These are phyloP conservation scores for Plestiodon gilberti DNA, from an alignment of 2,113 vertebrate species.

Conservation along the genomic window DNA sequence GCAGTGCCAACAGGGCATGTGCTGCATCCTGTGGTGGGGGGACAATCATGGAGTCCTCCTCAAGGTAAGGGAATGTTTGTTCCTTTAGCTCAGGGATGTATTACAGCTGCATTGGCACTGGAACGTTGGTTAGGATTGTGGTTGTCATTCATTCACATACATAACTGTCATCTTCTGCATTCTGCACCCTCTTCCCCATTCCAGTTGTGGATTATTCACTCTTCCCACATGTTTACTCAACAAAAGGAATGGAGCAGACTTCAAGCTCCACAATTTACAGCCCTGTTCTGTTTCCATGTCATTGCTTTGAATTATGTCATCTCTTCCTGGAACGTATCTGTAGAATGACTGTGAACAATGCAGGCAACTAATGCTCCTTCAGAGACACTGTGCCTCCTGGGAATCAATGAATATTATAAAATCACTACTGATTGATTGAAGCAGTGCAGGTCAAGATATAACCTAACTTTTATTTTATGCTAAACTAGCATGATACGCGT, in stretches of 20 bases:
- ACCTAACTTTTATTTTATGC: neutral
- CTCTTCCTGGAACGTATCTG: conserved; percentile 22
- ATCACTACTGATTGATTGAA: neutral
- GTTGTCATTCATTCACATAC: neutral
- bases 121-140: too few relatives aligned
- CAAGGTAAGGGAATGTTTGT: too few relatives aligned
- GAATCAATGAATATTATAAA: conserved; percentile 27
- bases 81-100: too few relatives aligned
- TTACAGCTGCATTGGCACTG: too few relatives aligned
- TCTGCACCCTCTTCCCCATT: neutral
- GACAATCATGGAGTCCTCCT: too few relatives aligned
- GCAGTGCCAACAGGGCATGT: too few relatives aligned
- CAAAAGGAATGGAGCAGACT: neutral
- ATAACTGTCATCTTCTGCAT: neutral
- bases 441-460: neutral
- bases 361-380: conserved; percentile 1
- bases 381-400: neutral
- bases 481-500: too few relatives aligned
- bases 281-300: neutral
- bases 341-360: conserved; percentile 15
- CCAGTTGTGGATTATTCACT: neutral
- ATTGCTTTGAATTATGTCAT: conserved; percentile 40
- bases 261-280: conserved; percentile 19
- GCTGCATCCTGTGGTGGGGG: too few relatives aligned
- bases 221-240: conserved; percentile 5